Base-by-base conservation (phyloP, 2,113 vertebrate species). In the Arvicanthis niloticus region DNA sequence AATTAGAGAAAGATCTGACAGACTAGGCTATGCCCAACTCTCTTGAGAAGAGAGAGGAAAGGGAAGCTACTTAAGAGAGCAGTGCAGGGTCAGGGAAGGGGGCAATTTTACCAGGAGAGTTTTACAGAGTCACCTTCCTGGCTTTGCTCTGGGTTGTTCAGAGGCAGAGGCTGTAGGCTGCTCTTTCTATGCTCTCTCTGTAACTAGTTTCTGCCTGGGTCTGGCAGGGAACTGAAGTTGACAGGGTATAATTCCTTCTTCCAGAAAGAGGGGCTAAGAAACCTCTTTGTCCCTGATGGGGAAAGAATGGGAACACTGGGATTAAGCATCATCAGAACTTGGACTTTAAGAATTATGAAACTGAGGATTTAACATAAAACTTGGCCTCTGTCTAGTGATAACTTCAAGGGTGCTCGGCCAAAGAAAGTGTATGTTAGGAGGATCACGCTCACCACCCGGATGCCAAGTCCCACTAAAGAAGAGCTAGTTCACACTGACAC, bases 191-290 rank as follows among this genome's bases (percentile, higher is more conserved):
- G 60, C 68, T 90, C 72, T 37, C 48, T 7, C 4, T 70, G 40
- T 56, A 81, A 26, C 16, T 95, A 82, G 67, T 31, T 80, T 91
- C 67, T 95, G 58, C 78, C 88, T 88, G n/a, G 7, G n/a, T 73
- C 53, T 86, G n/a, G 88, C 31, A 65, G 87, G 81, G 95, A 42
- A 51, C 26, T 73, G 34, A 88, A 84, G 76, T 37, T 45, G 9
- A 77, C 13, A 73, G 78, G 78, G n/a, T 37, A 16, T 45, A 80
- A 8, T 24, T 62, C n/a, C 22, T 76, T 21, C 60, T 34, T 42
- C 15, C n/a, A 56, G 40, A 85, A 31, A 26, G 78, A 42, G 42
- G 11, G 53, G 6, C 21, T 56, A 56, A 37, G 48, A 80, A 53
- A 53, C 31, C 17, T 40, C 53, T 82, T 60, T 82, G 53, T 82